Conservation (phyloP, 2,113 vertebrate genomes). For the Clupea harengus region DNA sequence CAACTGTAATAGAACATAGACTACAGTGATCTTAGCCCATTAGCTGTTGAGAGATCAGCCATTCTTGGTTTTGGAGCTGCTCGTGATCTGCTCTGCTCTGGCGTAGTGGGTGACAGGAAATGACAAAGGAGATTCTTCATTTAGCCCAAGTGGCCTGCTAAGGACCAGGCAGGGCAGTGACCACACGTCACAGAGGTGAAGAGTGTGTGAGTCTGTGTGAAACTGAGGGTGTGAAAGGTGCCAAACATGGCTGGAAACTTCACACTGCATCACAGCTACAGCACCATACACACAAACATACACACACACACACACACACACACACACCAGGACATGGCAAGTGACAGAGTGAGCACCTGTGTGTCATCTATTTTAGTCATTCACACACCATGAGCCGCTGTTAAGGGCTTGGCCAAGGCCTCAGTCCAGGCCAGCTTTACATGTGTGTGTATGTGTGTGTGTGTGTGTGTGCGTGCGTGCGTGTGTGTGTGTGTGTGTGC, state of each 20-base stretch:
- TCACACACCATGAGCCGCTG: neutral
- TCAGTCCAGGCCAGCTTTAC: neutral
- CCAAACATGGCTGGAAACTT: neutral
- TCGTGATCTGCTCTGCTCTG: neutral
- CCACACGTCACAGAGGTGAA: neutral
- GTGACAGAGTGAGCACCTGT: neutral
- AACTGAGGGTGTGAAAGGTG: neutral
- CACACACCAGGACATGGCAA: conserved; percentile 2
- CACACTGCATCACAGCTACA: neutral
- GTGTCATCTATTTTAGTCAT: conserved; percentile 18
- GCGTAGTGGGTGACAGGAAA: neutral
- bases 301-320: neutral
- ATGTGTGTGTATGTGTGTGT: too few species aligned
- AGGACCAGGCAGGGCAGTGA: conserved; percentile 3
- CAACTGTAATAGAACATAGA: too few species aligned
- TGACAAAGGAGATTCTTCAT: neutral
- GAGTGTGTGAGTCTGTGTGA: neutral
- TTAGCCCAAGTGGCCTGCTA: neutral
- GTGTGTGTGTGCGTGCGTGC: too few species aligned
- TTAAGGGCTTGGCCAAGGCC: neutral
- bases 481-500: too few species aligned
- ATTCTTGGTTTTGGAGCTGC: too few species aligned
- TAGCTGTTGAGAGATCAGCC: too few species aligned
- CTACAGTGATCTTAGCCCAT: too few species aligned
- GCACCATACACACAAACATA: neutral